Conservation (phyloP, 2,888 invertebrate species). For the Anthrax anthrax region DNA sequence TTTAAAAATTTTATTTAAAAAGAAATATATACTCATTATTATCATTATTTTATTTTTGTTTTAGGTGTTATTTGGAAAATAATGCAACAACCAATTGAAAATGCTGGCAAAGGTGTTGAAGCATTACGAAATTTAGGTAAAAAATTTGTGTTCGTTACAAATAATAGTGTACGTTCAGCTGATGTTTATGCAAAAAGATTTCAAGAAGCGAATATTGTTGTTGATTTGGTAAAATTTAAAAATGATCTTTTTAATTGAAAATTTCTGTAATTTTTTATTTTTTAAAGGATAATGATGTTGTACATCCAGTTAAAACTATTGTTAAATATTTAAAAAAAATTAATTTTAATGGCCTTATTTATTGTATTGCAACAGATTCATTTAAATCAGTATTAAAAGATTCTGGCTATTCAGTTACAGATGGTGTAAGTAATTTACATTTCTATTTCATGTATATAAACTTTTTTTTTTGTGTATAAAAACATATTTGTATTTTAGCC, state of each 20-base stretch:
- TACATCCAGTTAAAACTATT: slow-evolving; percentile 36
- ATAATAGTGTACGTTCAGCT: slow-evolving; percentile 27
- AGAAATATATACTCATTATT: not conserved
- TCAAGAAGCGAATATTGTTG: slow-evolving; percentile 17
- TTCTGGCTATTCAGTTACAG: slow-evolving; percentile 31
- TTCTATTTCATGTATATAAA: not conserved
- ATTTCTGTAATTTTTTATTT: not conserved
- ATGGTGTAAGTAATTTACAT: slow-evolving; percentile 21
- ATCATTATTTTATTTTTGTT: not conserved
- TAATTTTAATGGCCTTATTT: slow-evolving; percentile 35
- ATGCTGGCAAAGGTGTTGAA: slow-evolving; percentile 27
- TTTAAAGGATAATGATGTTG: slow-evolving; percentile 17
- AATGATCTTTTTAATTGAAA: not conserved
- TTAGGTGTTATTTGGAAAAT: slow-evolving; percentile 38
- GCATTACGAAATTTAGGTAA: slow-evolving; percentile 33
- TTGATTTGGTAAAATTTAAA: slow-evolving; percentile 19
- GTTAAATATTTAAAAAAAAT: slow-evolving; percentile 36
- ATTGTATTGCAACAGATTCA: slow-evolving; percentile 28
- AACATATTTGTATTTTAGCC: slow-evolving; percentile 10
- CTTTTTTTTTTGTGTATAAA: not conserved
- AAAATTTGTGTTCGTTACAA: slow-evolving; percentile 32
- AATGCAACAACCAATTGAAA: slow-evolving; percentile 27
- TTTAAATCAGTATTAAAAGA: slow-evolving; percentile 29
- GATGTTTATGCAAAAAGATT: slow-evolving; percentile 23
- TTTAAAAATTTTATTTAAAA: too few relatives aligned